Evolutionary conservation across 2,888 invertebrate species (phyloP).

Genomic region (Allacma fusca): DNA sequence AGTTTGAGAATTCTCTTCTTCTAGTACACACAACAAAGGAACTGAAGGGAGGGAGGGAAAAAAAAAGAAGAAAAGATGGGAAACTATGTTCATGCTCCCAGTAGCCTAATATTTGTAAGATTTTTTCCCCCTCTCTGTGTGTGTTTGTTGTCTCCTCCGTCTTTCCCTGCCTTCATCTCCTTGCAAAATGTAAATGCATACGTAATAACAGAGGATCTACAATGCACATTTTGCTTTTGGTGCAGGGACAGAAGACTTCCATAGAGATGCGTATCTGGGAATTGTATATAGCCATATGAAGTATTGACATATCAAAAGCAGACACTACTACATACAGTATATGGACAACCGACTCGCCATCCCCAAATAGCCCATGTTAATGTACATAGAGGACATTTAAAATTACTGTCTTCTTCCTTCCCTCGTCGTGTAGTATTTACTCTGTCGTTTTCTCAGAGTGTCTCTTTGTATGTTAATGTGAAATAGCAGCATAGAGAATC

Average conservation of each 20-base stretch:
- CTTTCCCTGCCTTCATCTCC: not conserved
- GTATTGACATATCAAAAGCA: not conserved
- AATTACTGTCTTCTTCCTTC: not conserved
- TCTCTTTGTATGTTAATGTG: conserved; percentile 32
- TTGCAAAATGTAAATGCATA: not conserved
- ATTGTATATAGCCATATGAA: not conserved
- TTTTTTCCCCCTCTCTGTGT: conserved; percentile 25
- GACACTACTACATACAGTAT: no score
- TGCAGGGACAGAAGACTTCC: no score
- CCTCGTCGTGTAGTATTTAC: conserved; percentile 10
- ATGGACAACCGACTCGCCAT: no score
- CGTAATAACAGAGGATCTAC: no score
- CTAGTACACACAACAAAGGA: not conserved
- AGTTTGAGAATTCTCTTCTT: conserved; percentile 5
- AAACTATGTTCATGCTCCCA: conserved; percentile 25
- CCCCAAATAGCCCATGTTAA: not conserved
- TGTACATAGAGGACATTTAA: not conserved
- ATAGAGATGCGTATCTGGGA: no score
- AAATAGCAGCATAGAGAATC: conserved; percentile 21
- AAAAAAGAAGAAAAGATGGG: conserved; percentile 8
- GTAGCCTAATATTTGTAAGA: conserved; percentile 23
- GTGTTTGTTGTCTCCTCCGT: not conserved
- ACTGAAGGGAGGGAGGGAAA: not conserved
- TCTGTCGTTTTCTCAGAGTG: not conserved
- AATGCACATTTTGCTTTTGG: no score